These are phyloP conservation scores for Drosophila biarmipes DNA, from an alignment of 1,140 invertebrate species.

Conservation along the genomic window DNA sequence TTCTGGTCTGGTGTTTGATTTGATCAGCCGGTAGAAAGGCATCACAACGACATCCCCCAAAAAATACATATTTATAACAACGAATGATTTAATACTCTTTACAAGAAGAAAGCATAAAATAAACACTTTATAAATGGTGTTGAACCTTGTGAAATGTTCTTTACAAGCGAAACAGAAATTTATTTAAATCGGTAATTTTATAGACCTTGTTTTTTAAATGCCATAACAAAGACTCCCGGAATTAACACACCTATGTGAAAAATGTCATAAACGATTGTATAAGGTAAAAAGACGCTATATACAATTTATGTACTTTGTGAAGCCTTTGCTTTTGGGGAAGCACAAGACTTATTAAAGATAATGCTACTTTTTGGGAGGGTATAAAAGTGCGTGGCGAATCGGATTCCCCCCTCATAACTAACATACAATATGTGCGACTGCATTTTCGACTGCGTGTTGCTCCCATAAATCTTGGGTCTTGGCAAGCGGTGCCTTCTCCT, in stretches of 20 bases:
- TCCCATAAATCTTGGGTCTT: slow-evolving; percentile 74
- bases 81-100: slow-evolving; percentile 6
- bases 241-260: not conserved
- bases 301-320: not conserved
- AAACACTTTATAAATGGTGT: too few relatives aligned
- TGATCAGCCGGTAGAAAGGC: slow-evolving; percentile 12
- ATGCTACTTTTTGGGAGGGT: slow-evolving; percentile 2
- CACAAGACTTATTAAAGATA: not conserved
- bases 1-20: slow-evolving; percentile 35
- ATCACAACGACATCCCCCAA: slow-evolving; percentile 18
- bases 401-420: slow-evolving; percentile 61
- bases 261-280: not conserved
- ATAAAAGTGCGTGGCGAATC: slow-evolving; percentile 62
- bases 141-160: too few relatives aligned
- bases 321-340: not conserved
- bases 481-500: slow-evolving; percentile 49
- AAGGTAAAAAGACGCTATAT: not conserved
- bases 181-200: not conserved
- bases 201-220: not conserved
- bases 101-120: not conserved
- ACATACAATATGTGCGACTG: slow-evolving; percentile 36
- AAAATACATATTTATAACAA: not conserved
- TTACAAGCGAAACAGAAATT: too few relatives aligned
- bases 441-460: slow-evolving; percentile 46
- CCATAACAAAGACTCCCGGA: not conserved